Conservation (phyloP, 2,113 vertebrate species). For the Anas platyrhynchos region DNA sequence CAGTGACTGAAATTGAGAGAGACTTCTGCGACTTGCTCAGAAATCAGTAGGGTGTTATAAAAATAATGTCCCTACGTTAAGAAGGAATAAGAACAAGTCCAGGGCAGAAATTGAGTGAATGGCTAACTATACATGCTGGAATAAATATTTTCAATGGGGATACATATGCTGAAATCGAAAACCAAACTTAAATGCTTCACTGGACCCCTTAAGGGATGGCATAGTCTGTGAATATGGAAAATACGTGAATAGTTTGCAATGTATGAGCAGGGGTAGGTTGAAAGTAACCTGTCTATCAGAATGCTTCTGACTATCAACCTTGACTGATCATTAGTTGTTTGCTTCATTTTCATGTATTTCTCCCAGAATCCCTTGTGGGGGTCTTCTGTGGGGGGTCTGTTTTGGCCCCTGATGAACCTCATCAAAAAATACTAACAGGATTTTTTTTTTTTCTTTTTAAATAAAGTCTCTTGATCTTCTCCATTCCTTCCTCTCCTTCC, state of each 20-base stretch:
- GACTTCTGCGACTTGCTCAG: background rate
- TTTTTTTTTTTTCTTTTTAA: background rate
- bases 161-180: conserved; percentile 6
- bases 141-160: conserved; percentile 6
- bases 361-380: background rate
- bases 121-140: background rate
- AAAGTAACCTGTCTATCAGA: background rate
- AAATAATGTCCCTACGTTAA: background rate
- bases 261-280: background rate
- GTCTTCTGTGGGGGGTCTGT: background rate
- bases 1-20: background rate
- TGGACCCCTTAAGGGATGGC: background rate
- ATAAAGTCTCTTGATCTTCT: background rate
- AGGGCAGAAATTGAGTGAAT: background rate
- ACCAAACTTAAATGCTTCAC: background rate
- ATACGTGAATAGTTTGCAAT: background rate
- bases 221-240: background rate
- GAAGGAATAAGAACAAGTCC: background rate
- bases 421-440: background rate
- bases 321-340: background rate
- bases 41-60: background rate
- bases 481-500: background rate
- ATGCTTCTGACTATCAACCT: background rate
- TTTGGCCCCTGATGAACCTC: background rate
- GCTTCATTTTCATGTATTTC: background rate